Conservation (phyloP, 2,888 invertebrate genomes). For the Elaeidobius kamerunicus region DNA sequence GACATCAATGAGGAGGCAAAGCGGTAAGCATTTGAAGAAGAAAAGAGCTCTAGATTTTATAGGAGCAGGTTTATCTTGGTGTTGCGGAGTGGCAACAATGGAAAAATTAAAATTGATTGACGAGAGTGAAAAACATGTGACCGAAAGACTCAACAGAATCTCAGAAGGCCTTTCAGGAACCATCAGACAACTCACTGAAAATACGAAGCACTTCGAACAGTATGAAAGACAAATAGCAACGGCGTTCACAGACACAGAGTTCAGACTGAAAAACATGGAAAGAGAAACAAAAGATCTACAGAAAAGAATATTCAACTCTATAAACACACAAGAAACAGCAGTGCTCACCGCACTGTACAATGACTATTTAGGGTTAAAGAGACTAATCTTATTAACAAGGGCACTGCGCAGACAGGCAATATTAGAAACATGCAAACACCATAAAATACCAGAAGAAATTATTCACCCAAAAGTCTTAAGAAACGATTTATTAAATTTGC, state of each 20-base stretch:
- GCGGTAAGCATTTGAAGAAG: too few species aligned
- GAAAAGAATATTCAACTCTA: not conserved
- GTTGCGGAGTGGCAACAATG: constrained; percentile 2
- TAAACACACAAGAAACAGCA: not conserved
- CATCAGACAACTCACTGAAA: not conserved
- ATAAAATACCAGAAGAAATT: constrained; percentile 6
- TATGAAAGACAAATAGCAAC: not conserved
- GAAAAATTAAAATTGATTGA: not conserved
- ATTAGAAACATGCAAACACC: not conserved
- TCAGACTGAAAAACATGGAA: not conserved
- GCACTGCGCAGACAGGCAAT: constrained; percentile 4
- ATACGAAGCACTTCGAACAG: not conserved
- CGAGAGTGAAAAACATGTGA: too few species aligned
- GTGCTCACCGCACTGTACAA: not conserved
- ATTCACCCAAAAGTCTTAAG: constrained; percentile 1
- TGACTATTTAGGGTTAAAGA: not conserved
- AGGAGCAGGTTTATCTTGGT: not conserved
- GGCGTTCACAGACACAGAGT: not conserved
- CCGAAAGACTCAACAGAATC: too few species aligned
- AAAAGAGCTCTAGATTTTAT: not conserved
- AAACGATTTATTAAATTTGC: constrained; percentile 3
- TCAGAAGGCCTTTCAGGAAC: too few species aligned
- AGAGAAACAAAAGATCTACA: not conserved
- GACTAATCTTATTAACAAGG: not conserved
- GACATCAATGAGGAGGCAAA: too few species aligned